Evolutionary conservation across 2,113 vertebrate species (phyloP), one percentile per base, ranked within the genome.

Genomic region (Entomyzon cyanotis): DNA sequence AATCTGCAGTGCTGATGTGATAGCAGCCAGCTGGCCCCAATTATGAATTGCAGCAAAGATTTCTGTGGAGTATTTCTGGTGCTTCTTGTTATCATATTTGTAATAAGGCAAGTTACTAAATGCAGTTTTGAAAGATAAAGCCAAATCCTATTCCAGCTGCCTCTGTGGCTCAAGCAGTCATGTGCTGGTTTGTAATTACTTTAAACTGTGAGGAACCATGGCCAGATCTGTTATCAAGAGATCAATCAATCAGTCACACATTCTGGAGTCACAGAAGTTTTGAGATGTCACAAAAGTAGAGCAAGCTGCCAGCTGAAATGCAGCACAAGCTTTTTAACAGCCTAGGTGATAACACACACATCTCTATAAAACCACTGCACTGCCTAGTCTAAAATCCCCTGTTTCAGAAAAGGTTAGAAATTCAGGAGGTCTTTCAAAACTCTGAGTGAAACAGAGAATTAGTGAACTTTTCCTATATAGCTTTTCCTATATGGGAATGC

Each of bases 31-130:
- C 94, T 97, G 96, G 94, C 88, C 96, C 50, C 90, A 96, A 97
- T 97, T 95, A 96, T 76, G 73, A 96, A 89, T 69, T 76, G 93
- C 95, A 86, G 92, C 83, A 84, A 97, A 96, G 94, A 96, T 94
- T 96, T 93, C 94, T 97, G 91, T 87, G 84, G 91, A 96, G 80
- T 96, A 96, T 97, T 97, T 97, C 94, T 96, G 93, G 96, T 89
- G 73, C 93, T 97, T 88, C 96, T 97, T 93, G 92, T 96, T 95
- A 95, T 96, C 94, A 20, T 93, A 89, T 95, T 96, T 95, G 94
- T 95, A 96, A 94, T 93, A 96, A 96, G 69, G 86, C 92, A 90
- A 96, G 95, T 90, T 96, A 91, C 95, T 96, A 96, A 97, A 96
- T 93, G 90, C 86, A 96, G 93, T 88, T 97, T 78, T 91, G 90